These are phyloP conservation scores for Eulemur coronatus DNA, from an alignment of 2,797 vertebrate genomes.

Conservation along the genomic window DNA sequence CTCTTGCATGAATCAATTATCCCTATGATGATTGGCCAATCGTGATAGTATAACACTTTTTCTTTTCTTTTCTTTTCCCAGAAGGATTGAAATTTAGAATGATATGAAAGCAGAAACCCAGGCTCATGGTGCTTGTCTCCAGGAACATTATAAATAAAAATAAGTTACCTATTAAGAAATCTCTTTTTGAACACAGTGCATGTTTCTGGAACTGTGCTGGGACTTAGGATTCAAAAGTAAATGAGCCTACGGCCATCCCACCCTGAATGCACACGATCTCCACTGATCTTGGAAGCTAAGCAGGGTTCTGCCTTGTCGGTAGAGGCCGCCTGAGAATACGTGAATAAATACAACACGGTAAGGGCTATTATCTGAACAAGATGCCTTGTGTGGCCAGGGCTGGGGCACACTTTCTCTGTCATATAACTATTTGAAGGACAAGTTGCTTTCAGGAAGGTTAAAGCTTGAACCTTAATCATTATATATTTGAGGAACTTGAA, in stretches of 20 bases:
- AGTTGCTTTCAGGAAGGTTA: not conserved
- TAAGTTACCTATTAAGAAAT: not conserved
- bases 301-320: not conserved
- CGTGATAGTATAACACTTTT: not conserved
- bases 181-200: not conserved
- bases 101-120: not conserved
- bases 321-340: not conserved
- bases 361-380: not conserved
- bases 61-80: not conserved
- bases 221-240: not conserved
- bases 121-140: not conserved
- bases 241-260: not conserved
- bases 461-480: not conserved
- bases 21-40: not conserved
- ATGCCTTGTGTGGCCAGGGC: not conserved
- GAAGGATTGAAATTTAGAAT: not conserved
- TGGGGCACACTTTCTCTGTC: not conserved
- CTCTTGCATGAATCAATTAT: not conserved
- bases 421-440: not conserved
- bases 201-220: not conserved
- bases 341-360: not conserved
- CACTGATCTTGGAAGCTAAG: not conserved
- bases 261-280: not conserved
- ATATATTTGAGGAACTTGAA: not conserved
- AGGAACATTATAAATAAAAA: not conserved